These are phyloP conservation scores for Sebastes fasciatus DNA, from an alignment of 2,113 vertebrate genomes.

Conservation along the genomic window DNA sequence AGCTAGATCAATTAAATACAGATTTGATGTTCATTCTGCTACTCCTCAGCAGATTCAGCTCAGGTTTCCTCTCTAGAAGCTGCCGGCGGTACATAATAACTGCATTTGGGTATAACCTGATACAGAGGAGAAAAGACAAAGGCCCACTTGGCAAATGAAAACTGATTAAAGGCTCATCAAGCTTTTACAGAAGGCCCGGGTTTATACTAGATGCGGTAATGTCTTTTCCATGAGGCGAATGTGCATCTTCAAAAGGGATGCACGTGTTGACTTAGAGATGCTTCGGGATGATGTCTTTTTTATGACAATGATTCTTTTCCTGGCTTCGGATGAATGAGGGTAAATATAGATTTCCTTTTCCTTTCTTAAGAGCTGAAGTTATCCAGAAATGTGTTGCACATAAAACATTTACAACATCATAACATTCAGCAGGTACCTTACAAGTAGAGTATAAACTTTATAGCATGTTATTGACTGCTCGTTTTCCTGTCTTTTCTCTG, in stretches of 20 bases:
- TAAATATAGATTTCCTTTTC: slow-evolving; percentile 8
- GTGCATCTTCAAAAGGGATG: slow-evolving; percentile 34
- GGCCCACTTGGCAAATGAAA: slow-evolving; percentile 32
- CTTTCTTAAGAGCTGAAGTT: slow-evolving; percentile 9
- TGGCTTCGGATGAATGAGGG: slow-evolving; percentile 20
- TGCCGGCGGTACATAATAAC: not conserved
- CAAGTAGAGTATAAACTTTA: not conserved
- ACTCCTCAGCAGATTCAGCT: slow-evolving; percentile 25
- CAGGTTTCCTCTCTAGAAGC: not conserved
- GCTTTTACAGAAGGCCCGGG: slow-evolving; percentile 1
- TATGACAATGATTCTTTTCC: not conserved
- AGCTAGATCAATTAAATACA: not conserved
- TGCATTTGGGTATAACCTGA: slow-evolving; percentile 22
- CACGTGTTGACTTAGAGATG: slow-evolving; percentile 3
- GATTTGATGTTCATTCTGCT: slow-evolving; percentile 1
- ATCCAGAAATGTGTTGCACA: slow-evolving; percentile 5
- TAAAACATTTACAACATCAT: slow-evolving; percentile 1
- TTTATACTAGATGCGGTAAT: slow-evolving; percentile 8
- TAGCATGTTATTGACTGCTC: not conserved
- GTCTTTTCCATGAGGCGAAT: slow-evolving; percentile 34
- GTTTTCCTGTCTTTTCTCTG: not conserved
- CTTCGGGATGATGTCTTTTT: slow-evolving; percentile 13
- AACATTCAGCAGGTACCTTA: not conserved
- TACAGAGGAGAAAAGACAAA: slow-evolving; percentile 26
- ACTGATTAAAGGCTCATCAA: slow-evolving; percentile 32